A percentile compares a stretch with the other conserved stretches of the same genome.
phyloP scores from a whole-genome alignment of 2,113 vertebrate genomes.

The Semnopithecus entellus region DNA sequence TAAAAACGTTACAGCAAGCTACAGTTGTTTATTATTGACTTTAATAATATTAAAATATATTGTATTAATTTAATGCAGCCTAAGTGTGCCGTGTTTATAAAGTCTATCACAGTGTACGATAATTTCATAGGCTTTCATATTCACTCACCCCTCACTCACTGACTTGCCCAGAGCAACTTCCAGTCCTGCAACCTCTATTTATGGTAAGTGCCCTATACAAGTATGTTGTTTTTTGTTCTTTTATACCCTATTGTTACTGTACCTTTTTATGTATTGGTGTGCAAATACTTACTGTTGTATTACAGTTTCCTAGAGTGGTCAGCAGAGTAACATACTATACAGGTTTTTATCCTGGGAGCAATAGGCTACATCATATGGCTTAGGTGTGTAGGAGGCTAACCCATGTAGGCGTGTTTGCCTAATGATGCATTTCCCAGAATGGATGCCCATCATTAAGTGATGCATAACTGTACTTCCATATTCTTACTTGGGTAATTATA shows the following conservation, averaged over 20 bases:
- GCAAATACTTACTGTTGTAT: not conserved
- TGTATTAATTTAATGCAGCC: not conserved
- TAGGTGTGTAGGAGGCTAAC: not conserved
- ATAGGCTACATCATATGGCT: not conserved
- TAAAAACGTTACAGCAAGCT: not conserved
- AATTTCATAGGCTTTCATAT: not conserved
- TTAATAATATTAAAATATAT: not conserved
- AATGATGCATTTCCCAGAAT: not conserved
- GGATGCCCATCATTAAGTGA: too few relatives aligned
- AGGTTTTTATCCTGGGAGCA: not conserved
- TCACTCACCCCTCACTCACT: not conserved
- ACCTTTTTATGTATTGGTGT: not conserved
- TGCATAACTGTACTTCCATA: not conserved
- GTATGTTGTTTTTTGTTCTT: not conserved
- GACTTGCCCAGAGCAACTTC: not conserved
- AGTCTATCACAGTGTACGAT: rapidly evolving
- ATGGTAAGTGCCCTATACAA: not conserved
- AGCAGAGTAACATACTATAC: not conserved
- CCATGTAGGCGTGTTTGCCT: not conserved
- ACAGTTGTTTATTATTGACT: not conserved
- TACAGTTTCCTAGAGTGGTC: not conserved
- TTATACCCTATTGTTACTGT: not conserved
- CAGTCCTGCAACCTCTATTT: not conserved
- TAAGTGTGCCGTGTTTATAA: not conserved
- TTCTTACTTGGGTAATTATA: not conserved